phyloP scores from a whole-genome alignment of 2,113 vertebrate species.

The Heterotilapia buettikoferi region DNA sequence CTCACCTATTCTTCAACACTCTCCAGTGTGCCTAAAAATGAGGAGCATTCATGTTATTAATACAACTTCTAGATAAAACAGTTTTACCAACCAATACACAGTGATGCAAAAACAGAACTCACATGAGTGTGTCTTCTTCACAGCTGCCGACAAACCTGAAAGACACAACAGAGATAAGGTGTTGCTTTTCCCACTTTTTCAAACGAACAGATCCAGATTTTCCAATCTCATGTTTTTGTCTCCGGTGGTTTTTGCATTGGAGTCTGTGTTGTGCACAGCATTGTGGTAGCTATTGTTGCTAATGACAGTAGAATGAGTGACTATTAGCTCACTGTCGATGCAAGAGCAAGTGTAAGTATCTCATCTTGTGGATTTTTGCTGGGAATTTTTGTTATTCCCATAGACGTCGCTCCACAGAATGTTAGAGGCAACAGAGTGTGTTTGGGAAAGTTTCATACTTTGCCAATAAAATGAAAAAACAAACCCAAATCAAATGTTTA shows the following conservation, averaged over 20 bases:
- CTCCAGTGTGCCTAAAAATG: background rate
- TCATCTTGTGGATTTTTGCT: background rate
- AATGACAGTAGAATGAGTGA: background rate
- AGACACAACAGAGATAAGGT: background rate
- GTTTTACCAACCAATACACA: background rate
- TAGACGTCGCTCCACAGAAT: background rate
- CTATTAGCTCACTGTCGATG: background rate
- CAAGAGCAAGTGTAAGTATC: background rate
- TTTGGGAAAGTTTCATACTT: background rate
- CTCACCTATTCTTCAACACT: background rate
- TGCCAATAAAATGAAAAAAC: background rate
- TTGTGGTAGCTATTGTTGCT: background rate
- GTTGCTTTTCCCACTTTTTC: background rate
- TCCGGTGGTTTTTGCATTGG: background rate
- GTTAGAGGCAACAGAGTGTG: background rate
- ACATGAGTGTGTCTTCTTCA: constrained; percentile 92
- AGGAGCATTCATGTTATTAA: background rate
- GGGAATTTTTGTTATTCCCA: background rate
- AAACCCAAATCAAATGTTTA: background rate
- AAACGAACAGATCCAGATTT: background rate
- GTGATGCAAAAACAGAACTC: constrained; percentile 60
- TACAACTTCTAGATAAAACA: background rate
- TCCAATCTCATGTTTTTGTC: background rate
- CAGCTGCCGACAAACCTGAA: constrained; percentile 78
- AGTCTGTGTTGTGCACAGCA: background rate